Evolutionary conservation across 2,113 vertebrate species (phyloP).

Genomic region (Hymenochirus boettgeri): DNA sequence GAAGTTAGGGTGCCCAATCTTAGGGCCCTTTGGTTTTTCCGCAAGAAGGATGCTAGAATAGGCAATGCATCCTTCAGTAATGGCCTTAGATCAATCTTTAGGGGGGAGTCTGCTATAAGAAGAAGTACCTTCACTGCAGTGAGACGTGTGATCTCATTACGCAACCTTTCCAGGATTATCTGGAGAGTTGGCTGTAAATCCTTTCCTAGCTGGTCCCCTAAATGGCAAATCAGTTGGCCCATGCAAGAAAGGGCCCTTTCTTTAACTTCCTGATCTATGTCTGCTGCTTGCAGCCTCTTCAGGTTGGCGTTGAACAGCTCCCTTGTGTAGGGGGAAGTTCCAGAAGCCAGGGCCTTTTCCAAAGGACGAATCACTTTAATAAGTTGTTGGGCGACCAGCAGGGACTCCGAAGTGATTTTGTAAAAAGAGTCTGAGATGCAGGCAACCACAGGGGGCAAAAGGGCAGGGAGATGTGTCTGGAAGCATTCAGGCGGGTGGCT

Average conservation of each 20-base stretch:
- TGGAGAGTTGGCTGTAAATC: conserved; percentile 73
- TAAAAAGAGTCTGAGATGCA: conserved; percentile 85
- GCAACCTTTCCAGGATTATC: conserved; percentile 83
- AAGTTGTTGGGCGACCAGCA: conserved; percentile 82
- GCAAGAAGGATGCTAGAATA: conserved; percentile 79
- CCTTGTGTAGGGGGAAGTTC: conserved; percentile 71
- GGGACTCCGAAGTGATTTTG: conserved; percentile 83
- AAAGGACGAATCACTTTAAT: conserved; percentile 76
- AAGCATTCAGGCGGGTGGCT: conserved; percentile 78
- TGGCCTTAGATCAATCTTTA: conserved; percentile 74
- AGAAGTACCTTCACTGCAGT: conserved; percentile 78
- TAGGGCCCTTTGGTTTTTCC: conserved; percentile 85
- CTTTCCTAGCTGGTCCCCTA: conserved; percentile 75
- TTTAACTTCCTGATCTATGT: conserved; percentile 94
- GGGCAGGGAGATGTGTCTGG: conserved; percentile 75
- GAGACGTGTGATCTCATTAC: conserved; percentile 88
- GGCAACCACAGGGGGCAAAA: conserved; percentile 70
- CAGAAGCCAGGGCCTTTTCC: conserved; percentile 57
- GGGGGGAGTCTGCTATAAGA: conserved; percentile 69
- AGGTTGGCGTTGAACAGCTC: conserved; percentile 72
- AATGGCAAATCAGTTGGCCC: conserved; percentile 76
- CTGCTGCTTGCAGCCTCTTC: conserved; percentile 80
- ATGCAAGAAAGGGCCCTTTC: conserved; percentile 89
- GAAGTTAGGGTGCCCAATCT: conserved; percentile 76
- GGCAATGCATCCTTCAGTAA: conserved; percentile 75